Evolutionary conservation across 2,113 vertebrate species (phyloP).

Genomic region (Thermophis baileyi): DNA sequence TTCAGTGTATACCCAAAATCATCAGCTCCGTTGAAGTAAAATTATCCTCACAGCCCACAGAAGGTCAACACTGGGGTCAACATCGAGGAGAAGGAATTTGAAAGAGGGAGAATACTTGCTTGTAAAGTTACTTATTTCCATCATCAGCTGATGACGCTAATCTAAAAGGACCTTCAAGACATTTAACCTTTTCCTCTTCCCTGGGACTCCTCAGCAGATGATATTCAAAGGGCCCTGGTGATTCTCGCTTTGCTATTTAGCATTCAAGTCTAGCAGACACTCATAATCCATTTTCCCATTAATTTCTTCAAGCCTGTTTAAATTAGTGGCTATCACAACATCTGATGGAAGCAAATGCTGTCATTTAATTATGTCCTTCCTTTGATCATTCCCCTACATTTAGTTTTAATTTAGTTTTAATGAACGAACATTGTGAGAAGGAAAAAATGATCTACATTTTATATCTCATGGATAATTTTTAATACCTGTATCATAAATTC

Average conservation of each 20-base stretch:
- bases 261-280: background rate
- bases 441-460: background rate
- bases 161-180: background rate
- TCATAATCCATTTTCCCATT: background rate
- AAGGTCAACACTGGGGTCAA: background rate
- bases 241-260: background rate
- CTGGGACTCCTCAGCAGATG: background rate
- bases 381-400: background rate
- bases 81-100: background rate
- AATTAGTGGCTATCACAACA: background rate
- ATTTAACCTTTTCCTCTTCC: background rate
- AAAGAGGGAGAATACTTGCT: background rate
- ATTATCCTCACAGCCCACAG: background rate
- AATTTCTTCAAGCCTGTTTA: background rate
- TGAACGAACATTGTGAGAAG: background rate
- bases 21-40: background rate
- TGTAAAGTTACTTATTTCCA: background rate
- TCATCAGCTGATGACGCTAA: background rate
- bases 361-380: background rate
- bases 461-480: background rate
- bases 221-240: background rate
- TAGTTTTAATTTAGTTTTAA: background rate
- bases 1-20: background rate
- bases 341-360: background rate
- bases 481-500: background rate